Evolutionary conservation across 2,113 vertebrate species (phyloP).

Genomic region (Larimichthys crocea): DNA sequence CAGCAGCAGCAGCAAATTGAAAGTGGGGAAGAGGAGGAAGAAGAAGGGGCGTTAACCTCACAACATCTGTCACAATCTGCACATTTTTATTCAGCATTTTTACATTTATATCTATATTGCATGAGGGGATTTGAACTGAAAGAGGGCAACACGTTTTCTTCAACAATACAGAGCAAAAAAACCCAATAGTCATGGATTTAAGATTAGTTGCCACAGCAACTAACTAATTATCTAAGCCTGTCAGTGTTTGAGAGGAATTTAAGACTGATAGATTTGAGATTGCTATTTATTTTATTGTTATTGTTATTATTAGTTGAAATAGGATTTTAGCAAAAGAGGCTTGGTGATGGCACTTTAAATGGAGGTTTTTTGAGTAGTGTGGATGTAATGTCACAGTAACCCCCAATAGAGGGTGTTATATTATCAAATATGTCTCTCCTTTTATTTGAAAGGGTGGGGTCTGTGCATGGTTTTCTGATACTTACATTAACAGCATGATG

Average conservation of each 20-base stretch:
- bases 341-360: not conserved
- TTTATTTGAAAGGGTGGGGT: constrained; percentile 38
- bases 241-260: not conserved
- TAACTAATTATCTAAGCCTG: not conserved
- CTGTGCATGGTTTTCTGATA: not conserved
- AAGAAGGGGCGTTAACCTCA: constrained; percentile 24
- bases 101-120: not conserved
- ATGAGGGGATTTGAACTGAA: not conserved
- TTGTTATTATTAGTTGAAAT: no score
- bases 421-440: constrained; percentile 37
- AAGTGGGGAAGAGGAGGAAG: not conserved
- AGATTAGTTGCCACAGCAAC: not conserved
- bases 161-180: not conserved
- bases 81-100: not conserved
- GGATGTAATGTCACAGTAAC: constrained; percentile 58
- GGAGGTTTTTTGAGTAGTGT: constrained; percentile 10
- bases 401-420: constrained; percentile 65
- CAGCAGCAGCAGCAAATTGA: not conserved
- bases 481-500: not conserved
- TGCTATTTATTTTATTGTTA: not conserved
- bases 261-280: not conserved
- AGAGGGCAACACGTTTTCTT: not conserved
- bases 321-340: no score
- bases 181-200: not conserved
- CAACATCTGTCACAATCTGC: not conserved